These are phyloP conservation scores for Rafetus swinhoei DNA, from an alignment of 2,113 vertebrate species.

Conservation along the genomic window DNA sequence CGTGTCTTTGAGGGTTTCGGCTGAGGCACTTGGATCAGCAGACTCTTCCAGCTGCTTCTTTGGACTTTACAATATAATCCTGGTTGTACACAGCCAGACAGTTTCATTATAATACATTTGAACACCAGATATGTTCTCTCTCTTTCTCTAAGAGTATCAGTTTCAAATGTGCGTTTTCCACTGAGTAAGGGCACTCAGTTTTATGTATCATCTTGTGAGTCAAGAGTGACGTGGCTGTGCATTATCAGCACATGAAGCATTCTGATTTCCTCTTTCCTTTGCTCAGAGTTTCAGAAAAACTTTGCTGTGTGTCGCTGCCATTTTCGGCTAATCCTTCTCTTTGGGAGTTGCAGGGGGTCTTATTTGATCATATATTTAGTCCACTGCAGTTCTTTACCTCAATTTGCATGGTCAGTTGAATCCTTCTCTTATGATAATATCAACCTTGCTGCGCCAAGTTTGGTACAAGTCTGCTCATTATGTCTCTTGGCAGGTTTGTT, in stretches of 20 bases:
- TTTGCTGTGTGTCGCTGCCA: conserved; percentile 54
- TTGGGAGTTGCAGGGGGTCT: conserved; percentile 8
- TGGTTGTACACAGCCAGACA: background rate
- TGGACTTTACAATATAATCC: background rate
- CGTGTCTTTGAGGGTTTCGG: background rate
- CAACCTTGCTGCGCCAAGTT: background rate
- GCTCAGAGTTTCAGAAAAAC: conserved; percentile 11
- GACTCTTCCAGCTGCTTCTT: background rate
- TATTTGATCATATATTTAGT: conserved; percentile 41
- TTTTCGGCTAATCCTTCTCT: conserved; percentile 64
- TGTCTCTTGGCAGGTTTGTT: background rate
- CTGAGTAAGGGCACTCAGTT: background rate
- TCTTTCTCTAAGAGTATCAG: background rate
- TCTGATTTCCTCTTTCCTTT: background rate
- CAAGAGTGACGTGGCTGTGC: background rate
- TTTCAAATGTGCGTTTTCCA: background rate
- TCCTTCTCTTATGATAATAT: background rate
- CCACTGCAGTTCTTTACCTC: background rate
- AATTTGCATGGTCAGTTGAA: conserved; percentile 3
- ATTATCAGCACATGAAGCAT: background rate
- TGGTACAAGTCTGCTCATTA: background rate
- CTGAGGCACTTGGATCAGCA: background rate
- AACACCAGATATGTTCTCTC: background rate
- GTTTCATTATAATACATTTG: background rate
- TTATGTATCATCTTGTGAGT: background rate